A percentile compares a stretch with the other conserved stretches of the same genome.
phyloP scores from a whole-genome alignment of 23 tunicate species.

The Pegea sp. region DNA sequence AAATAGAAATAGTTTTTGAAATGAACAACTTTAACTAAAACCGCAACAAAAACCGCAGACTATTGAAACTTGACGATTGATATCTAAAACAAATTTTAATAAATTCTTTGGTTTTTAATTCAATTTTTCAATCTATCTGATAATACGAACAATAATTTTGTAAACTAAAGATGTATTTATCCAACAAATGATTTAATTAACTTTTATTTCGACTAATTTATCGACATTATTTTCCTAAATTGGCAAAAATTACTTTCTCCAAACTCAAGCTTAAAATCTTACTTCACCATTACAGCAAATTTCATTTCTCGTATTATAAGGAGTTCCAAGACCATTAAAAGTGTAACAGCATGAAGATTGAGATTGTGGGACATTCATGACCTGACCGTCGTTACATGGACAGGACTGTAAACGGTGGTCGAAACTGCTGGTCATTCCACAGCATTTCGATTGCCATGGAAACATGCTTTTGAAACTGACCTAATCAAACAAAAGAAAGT shows the following conservation, averaged over 20 bases:
- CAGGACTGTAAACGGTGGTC: conserved; percentile 40
- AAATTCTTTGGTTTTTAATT: no score
- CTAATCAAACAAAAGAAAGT: conserved; percentile 1
- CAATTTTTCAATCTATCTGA: no score
- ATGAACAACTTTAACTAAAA: not conserved
- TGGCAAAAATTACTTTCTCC: no score
- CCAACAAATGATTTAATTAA: no score
- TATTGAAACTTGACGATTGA: not conserved
- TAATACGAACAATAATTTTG: no score
- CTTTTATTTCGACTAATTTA: no score
- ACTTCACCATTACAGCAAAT: conserved; percentile 60
- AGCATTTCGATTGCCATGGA: conserved; percentile 12
- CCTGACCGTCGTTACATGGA: conserved; percentile 49
- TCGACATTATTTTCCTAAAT: no score
- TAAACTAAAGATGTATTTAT: no score
- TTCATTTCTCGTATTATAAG: conserved; percentile 14
- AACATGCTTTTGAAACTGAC: not conserved
- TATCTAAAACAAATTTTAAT: no score
- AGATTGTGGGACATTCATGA: conserved; percentile 12
- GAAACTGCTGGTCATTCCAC: conserved; percentile 18
- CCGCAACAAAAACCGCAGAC: not conserved
- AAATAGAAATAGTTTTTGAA: not conserved
- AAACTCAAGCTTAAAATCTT: no score
- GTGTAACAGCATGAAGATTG: conserved; percentile 27
- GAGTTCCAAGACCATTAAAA: conserved; percentile 13